Percentiles rank a stretch among this genome's conserved stretches.
These are phyloP conservation scores for Xenopus petersii DNA, from an alignment of 2,797 vertebrate genomes.

Conservation along the genomic window DNA sequence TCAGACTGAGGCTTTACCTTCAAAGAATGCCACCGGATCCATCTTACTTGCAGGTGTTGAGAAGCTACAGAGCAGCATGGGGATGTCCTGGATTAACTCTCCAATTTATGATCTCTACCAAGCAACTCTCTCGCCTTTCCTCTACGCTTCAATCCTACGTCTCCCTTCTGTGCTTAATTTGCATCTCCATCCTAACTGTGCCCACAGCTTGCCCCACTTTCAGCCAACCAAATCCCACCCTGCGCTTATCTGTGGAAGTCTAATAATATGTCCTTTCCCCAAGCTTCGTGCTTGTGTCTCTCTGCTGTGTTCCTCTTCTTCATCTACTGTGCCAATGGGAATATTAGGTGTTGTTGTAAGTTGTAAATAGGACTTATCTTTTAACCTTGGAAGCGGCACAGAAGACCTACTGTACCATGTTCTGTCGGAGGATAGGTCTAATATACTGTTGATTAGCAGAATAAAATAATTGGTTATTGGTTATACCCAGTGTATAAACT, in stretches of 20 bases:
- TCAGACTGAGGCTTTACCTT: slow-evolving; percentile 76
- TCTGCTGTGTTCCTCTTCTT: neutral
- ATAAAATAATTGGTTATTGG: too few relatives aligned
- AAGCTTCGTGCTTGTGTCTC: neutral
- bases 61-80: slow-evolving; percentile 1
- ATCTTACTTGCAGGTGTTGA: neutral
- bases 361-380: too few relatives aligned
- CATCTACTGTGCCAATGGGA: too few relatives aligned
- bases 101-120: neutral
- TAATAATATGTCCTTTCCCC: neutral
- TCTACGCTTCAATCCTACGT: slow-evolving; percentile 2
- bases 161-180: slow-evolving; percentile 16
- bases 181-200: neutral
- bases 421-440: too few relatives aligned
- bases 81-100: neutral
- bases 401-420: too few relatives aligned
- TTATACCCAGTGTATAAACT: too few relatives aligned
- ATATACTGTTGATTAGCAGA: too few relatives aligned
- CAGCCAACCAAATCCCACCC: too few relatives aligned
- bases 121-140: slow-evolving; percentile 2
- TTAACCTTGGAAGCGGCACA: too few relatives aligned
- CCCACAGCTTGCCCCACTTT: neutral
- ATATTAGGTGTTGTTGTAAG: too few relatives aligned
- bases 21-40: slow-evolving; percentile 1
- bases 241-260: too few relatives aligned